phyloP scores from a whole-genome alignment of 2,888 invertebrate genomes.

The Amiota communis region DNA sequence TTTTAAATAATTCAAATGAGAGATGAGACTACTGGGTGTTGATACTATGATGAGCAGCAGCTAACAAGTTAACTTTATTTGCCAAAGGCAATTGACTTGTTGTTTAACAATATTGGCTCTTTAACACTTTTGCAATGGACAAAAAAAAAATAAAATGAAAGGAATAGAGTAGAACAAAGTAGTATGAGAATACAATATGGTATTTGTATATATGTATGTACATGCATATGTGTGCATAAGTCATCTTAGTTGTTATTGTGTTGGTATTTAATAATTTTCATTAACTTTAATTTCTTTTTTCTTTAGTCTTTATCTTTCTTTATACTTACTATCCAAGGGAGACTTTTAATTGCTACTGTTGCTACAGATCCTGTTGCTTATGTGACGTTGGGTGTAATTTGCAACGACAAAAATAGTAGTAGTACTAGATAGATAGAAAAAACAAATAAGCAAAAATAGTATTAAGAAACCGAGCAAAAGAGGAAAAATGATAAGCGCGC shows the following conservation, averaged over 20 bases:
- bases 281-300: constrained; percentile 4
- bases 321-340: neutral
- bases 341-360: neutral
- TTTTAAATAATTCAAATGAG: no score
- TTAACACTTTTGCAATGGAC: neutral
- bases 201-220: no score
- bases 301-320: no score
- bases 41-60: neutral
- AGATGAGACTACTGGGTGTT: neutral
- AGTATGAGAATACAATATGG: no score
- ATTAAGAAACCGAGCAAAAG: neutral
- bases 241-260: neutral
- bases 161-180: no score
- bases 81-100: constrained; percentile 11
- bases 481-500: neutral
- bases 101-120: constrained; percentile 16
- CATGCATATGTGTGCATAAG: no score
- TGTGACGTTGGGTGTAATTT: no score
- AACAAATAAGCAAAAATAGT: neutral
- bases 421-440: neutral
- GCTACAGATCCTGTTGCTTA: neutral
- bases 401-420: neutral
- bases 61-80: neutral
- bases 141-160: neutral
- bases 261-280: constrained; percentile 15